Base-by-base conservation (phyloP, 1,140 invertebrate genomes). In the Aleiodes sp. region DNA sequence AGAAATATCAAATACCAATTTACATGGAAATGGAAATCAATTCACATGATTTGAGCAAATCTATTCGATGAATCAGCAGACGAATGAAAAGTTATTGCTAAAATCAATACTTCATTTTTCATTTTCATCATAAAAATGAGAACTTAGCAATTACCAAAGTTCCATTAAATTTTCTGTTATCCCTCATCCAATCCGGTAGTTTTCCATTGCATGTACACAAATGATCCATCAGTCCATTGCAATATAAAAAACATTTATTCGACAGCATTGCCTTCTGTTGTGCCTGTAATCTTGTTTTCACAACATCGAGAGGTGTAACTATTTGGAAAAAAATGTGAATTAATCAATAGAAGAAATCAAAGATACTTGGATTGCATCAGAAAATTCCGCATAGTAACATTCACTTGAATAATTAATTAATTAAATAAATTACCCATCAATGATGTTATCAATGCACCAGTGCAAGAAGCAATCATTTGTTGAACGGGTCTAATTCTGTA, bases 221-320 rank as follows among this genome's bases (percentile, higher is more conserved):
- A 82, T 99, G 97, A 86, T 99, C 98, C 97, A 99, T 99, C n/a
- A 99, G 87, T 0, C 98, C 98, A 89, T 99, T 99, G 80, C 96
- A 98, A 84, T 98, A 99, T 8, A 99, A 84, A 84, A 97, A 99
- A 87, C 97, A 99, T 83, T 94, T 94, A 65, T 96, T 94, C 19
- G 91, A 93, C 4, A 93, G 80, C 72, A 93, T 82, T 1, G 91
- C 90, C 76, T 96, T 95, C 76, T 96, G 92, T 84, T 99, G 98
- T 2, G 95, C 91, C 88, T 99, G 98, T 14, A 99, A 87, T 31
- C 98, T 89, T 71, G 98, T 98, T 89, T 99, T 99, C 0, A 99
- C 96, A 21, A 99, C 98, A 90, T 99, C 98, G 70, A 99, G 85
- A 0, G 98, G 98, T 4, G 98, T 99, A 78, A 99, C 97, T 98